A percentile compares a stretch with the other conserved stretches of the same genome.
Evolutionary conservation across 2,113 vertebrate genomes (phyloP).

Genomic region (Pelvicachromis taeniatus): DNA sequence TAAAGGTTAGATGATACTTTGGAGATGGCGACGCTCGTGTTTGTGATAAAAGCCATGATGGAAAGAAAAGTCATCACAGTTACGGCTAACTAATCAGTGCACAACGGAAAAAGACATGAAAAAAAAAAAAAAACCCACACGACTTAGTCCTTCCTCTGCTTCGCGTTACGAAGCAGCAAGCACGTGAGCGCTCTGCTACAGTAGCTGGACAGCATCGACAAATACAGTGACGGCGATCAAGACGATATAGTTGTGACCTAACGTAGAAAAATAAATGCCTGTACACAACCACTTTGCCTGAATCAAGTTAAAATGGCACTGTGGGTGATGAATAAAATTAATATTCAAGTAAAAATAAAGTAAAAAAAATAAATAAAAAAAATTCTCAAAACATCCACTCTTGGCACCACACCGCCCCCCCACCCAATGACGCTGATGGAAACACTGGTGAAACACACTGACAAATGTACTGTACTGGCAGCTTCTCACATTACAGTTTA

Average conservation of each 20-base stretch:
- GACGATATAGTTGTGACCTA: not conserved
- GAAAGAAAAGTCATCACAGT: constrained; percentile 23
- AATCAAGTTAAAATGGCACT: constrained; percentile 42
- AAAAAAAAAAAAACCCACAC: constrained; percentile 26
- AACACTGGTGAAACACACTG: constrained; percentile 73
- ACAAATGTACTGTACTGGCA: constrained; percentile 67
- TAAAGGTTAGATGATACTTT: not conserved
- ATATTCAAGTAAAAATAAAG: constrained; percentile 49
- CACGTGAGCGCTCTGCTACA: constrained; percentile 46
- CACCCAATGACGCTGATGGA: constrained; percentile 78
- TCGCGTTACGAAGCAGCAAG: not conserved
- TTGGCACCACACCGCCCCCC: constrained; percentile 26
- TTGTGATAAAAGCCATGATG: not conserved
- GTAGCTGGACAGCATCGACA: constrained; percentile 45
- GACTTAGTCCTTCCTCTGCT: constrained; percentile 29
- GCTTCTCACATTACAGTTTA: constrained; percentile 69
- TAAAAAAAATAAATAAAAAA: not conserved
- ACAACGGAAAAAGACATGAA: constrained; percentile 78
- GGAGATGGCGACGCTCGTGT: not conserved
- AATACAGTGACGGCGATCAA: not conserved
- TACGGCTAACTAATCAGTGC: constrained; percentile 63
- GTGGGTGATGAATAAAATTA: constrained; percentile 25
- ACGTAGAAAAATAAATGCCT: constrained; percentile 22
- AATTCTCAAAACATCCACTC: not conserved
- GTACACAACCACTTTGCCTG: constrained; percentile 2